Percentiles rank a stretch among this genome's conserved stretches.
Conservation (phyloP, 2,888 invertebrate genomes). For the Andricus quercusramuli region DNA sequence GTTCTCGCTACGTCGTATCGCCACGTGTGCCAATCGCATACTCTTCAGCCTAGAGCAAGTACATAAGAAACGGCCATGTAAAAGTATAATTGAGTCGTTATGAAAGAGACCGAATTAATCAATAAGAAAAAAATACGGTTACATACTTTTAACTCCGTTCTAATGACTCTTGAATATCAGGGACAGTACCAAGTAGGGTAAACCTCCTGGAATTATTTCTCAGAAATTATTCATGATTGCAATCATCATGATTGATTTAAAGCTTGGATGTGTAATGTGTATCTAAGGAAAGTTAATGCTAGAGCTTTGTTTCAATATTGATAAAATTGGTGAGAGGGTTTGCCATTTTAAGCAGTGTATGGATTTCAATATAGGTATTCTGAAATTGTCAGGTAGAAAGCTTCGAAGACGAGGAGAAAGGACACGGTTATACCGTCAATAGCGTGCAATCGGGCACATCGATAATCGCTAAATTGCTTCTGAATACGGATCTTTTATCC, state of each 20-base stretch:
- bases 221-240: not conserved
- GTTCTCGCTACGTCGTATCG: slow-evolving; percentile 44
- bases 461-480: slow-evolving; percentile 70
- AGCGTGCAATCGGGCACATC: slow-evolving; percentile 57
- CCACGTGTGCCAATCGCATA: slow-evolving; percentile 46
- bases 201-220: not conserved
- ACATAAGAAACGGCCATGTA: slow-evolving; percentile 30
- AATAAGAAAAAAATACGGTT: slow-evolving; percentile 13
- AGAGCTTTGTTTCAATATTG: slow-evolving; percentile 16
- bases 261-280: not conserved
- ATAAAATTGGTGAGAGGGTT: not conserved
- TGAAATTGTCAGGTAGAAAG: slow-evolving; percentile 21
- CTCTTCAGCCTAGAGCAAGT: slow-evolving; percentile 23
- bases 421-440: slow-evolving; percentile 30
- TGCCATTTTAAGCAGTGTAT: not conserved
- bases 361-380: slow-evolving; percentile 4
- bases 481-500: slow-evolving; percentile 56
- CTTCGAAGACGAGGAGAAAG: not conserved
- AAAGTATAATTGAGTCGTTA: slow-evolving; percentile 33
- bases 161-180: slow-evolving; percentile 12
- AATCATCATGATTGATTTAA: not conserved
- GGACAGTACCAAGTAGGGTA: slow-evolving; percentile 1
- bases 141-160: slow-evolving; percentile 4
- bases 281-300: not conserved
- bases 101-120: slow-evolving; percentile 14